Percentiles rank a stretch among this genome's conserved stretches.
Evolutionary conservation across 1,140 invertebrate genomes (phyloP).

Genomic region (Drosophila gunungcola): DNA sequence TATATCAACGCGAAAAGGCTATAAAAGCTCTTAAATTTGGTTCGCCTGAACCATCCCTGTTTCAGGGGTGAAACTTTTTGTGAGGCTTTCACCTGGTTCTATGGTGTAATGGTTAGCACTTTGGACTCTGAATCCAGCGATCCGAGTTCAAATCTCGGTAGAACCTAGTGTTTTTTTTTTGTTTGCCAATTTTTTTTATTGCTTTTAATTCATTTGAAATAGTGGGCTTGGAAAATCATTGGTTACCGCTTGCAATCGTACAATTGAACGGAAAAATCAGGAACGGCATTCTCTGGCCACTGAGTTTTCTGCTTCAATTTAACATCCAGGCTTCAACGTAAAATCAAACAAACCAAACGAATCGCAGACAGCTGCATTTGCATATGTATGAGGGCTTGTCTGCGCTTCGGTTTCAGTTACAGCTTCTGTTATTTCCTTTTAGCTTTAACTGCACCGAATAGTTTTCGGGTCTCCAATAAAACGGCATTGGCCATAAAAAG

Average conservation of each 20-base stretch:
- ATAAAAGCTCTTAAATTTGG: conserved; percentile 3
- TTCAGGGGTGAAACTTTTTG: conserved; percentile 4
- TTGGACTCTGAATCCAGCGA: conserved; percentile 96
- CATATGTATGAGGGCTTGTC: conserved; percentile 59
- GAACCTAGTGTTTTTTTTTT: conserved; percentile 86
- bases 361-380: conserved; percentile 56
- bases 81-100: conserved; percentile 85
- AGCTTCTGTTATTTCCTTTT: conserved; percentile 52
- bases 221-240: background rate
- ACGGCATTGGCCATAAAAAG: conserved; percentile 76
- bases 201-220: background rate
- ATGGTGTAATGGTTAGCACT: conserved; percentile 97
- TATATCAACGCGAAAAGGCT: background rate
- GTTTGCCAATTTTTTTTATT: background rate
- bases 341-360: conserved; percentile 30
- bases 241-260: conserved; percentile 3
- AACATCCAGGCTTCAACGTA: conserved; percentile 31
- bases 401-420: conserved; percentile 37
- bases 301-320: conserved; percentile 51
- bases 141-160: conserved; percentile 94
- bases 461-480: conserved; percentile 68
- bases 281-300: conserved; percentile 14
- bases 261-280: conserved; percentile 29
- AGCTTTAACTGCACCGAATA: conserved; percentile 59
- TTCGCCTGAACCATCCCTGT: background rate